Evolutionary conservation across 2,797 vertebrate species (phyloP).

Genomic region (Enteromius unitaeniatus): DNA sequence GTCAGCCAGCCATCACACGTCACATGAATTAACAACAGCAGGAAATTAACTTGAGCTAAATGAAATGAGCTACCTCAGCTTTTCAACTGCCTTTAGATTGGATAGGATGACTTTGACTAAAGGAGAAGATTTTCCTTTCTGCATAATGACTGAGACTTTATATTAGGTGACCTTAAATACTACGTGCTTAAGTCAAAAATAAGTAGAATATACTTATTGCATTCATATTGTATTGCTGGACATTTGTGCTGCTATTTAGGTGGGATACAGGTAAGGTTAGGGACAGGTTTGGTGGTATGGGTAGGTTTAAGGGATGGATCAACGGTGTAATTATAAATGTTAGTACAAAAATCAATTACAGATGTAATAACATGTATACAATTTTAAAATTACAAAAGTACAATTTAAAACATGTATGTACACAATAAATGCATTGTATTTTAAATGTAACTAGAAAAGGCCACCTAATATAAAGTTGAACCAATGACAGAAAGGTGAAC

Average conservation of each 20-base stretch:
- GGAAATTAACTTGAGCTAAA: neutral
- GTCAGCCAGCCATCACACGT: neutral
- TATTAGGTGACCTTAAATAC: neutral
- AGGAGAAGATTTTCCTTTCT: neutral
- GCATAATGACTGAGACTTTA: neutral
- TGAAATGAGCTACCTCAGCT: neutral
- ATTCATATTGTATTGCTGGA: neutral
- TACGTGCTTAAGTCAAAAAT: neutral
- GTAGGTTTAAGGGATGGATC: neutral
- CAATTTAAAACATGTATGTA: neutral
- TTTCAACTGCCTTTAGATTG: slow-evolving; percentile 3
- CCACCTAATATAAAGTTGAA: neutral
- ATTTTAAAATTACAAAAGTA: too few species aligned
- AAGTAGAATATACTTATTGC: neutral
- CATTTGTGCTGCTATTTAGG: neutral
- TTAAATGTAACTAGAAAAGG: neutral
- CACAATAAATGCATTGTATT: neutral
- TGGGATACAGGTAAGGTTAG: neutral
- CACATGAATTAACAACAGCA: neutral
- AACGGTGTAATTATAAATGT: neutral
- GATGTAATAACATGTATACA: neutral
- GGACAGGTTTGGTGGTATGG: neutral
- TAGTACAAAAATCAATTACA: neutral
- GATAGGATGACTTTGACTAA: neutral
- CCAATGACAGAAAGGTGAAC: neutral